phyloP scores from a whole-genome alignment of 1,140 invertebrate genomes.

The Himalopsyche phryganea region DNA sequence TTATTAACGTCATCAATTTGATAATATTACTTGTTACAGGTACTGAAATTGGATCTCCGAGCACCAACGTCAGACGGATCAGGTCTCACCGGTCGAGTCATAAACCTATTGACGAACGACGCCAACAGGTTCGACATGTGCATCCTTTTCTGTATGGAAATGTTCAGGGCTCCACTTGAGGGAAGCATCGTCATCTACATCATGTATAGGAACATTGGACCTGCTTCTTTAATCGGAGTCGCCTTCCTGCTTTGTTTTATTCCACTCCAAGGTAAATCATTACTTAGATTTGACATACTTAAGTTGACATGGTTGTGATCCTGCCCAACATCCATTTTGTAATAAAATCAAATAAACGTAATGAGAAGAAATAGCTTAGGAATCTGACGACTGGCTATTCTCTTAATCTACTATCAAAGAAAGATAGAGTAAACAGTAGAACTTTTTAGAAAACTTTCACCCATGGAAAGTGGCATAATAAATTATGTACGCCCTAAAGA shows the following conservation, averaged over 20 bases:
- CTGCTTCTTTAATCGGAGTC: constrained; percentile 73
- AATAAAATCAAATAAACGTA: no score
- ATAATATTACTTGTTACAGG: constrained; percentile 31
- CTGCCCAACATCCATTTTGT: no score
- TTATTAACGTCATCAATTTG: no score
- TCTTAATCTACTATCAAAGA: no score
- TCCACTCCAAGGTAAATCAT: constrained; percentile 71
- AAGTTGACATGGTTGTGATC: no score
- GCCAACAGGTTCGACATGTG: constrained; percentile 68
- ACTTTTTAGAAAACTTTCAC: no score
- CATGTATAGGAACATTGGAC: constrained; percentile 70
- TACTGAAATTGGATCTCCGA: constrained; percentile 48
- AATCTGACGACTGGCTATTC: no score
- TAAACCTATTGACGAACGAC: constrained; percentile 87
- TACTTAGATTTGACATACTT: no score
- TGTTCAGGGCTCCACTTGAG: constrained; percentile 74
- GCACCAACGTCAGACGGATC: constrained; percentile 61
- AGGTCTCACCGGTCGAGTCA: constrained; percentile 78
- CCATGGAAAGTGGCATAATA: no score
- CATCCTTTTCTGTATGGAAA: constrained; percentile 62
- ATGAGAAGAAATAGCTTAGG: no score
- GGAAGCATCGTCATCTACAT: constrained; percentile 70
- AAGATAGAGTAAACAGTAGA: no score
- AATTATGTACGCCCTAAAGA: no score
- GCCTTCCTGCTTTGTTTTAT: constrained; percentile 76